These are phyloP conservation scores for Cacatua alba DNA, from an alignment of 2,113 vertebrate species.

Conservation along the genomic window DNA sequence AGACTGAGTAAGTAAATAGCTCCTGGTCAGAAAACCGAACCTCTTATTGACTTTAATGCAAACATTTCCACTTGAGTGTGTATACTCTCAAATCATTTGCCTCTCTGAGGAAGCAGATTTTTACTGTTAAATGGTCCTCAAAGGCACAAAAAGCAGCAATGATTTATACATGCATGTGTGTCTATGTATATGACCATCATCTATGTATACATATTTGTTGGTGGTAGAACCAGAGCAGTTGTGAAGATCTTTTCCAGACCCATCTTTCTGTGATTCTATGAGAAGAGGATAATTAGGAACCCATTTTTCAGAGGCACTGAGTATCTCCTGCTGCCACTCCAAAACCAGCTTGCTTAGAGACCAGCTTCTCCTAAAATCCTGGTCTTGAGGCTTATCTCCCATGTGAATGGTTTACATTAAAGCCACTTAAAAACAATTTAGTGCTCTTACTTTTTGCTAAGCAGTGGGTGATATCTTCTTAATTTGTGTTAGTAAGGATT, in stretches of 20 bases:
- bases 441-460: not conserved
- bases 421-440: not conserved
- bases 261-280: not conserved
- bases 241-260: not conserved
- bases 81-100: not conserved
- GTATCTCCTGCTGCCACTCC: not conserved
- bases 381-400: not conserved
- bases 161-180: not conserved
- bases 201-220: not conserved
- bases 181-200: rapidly evolving
- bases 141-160: not conserved
- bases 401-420: not conserved
- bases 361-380: not conserved
- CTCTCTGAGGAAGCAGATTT: not conserved
- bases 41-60: not conserved
- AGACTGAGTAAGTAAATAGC: not conserved
- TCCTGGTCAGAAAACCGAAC: not conserved
- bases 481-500: not conserved
- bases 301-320: not conserved
- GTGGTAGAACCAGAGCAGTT: not conserved
- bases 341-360: not conserved
- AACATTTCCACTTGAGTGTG: not conserved
- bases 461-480: not conserved
- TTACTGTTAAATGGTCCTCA: not conserved
- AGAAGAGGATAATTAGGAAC: not conserved